These are phyloP conservation scores for Verasper variegatus DNA, from an alignment of 2,113 vertebrate species.

Conservation along the genomic window DNA sequence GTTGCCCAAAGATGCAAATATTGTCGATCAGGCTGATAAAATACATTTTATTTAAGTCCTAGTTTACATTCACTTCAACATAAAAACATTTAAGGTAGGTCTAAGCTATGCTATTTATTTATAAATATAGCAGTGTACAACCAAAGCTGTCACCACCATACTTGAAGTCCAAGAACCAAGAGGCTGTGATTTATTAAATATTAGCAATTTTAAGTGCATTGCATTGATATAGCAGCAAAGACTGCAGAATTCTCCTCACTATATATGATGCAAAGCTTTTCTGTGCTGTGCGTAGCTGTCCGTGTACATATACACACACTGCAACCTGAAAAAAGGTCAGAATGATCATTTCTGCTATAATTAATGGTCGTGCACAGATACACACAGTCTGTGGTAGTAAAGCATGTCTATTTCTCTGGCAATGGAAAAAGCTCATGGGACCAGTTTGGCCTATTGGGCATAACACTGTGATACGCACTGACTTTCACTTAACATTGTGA, in stretches of 20 bases:
- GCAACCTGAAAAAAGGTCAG: background rate
- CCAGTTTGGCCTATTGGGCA: background rate
- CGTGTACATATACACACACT: background rate
- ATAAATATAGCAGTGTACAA: background rate
- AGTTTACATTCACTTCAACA: background rate
- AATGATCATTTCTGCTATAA: background rate
- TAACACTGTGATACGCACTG: background rate
- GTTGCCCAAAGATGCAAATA: background rate
- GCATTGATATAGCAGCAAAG: slow-evolving; percentile 46
- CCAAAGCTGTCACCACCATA: background rate
- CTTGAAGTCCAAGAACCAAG: background rate
- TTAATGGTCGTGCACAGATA: background rate
- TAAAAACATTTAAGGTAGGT: background rate
- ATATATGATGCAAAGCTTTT: background rate
- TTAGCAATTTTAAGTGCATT: slow-evolving; percentile 37
- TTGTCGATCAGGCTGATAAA: background rate
- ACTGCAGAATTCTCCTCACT: slow-evolving; percentile 35
- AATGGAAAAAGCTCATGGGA: background rate
- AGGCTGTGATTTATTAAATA: slow-evolving; percentile 20
- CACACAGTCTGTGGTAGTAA: background rate
- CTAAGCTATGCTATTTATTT: background rate
- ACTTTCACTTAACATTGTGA: background rate
- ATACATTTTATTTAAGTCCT: background rate
- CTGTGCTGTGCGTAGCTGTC: background rate
- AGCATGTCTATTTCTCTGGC: background rate